Base-by-base conservation (phyloP, 2,888 invertebrate genomes). In the Brenthis ino region DNA sequence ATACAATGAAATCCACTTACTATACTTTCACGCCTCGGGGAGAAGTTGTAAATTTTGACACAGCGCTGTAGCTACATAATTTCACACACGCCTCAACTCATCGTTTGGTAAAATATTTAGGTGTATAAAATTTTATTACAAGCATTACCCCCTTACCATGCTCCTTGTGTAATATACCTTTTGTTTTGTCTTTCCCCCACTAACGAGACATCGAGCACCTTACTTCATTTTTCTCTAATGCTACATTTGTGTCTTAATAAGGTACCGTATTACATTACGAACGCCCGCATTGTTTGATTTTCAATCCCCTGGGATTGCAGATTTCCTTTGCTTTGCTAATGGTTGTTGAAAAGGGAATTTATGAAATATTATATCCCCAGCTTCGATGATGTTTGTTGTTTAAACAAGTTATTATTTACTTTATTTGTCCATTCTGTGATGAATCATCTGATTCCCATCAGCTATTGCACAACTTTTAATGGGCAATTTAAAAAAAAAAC, bases 61-160 rank as follows among this genome's bases (percentile, higher is more conserved):
- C 80, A 79, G 74, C 79, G 76, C 77, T 80, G 80, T 80, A 81
- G 77, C 83, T 84, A 88, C 85, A 88, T 88, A 87, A 92, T 89
- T 89, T 90, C 85, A 85, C 88, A 88, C 86, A 87, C 86, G 86
- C 87, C 86, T 86, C 88, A 85, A 85, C 89, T 91, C 91, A 88
- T 91, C 89, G 87, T 86, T 87, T 82, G 81, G 80, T 86, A 84
- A 91, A 91, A 91, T 91, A 91, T 91, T 89, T 89, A 88, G 88
- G 88, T 85, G 86, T 87, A 89, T 91, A 89, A 92, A 91, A 92
- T 91, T 91, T 92, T 93, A 91, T 92, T 89, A 90, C 83, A 77
- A 79, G 76, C 88, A 85, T 88, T 88, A 91, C 88, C 88, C 87
- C 86, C 87, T 87, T 87, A 84, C 85, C 79, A 82, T 83, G 84